These are phyloP conservation scores for Petrocephalus zakoni DNA, from an alignment of 2,113 vertebrate species.

Conservation along the genomic window DNA sequence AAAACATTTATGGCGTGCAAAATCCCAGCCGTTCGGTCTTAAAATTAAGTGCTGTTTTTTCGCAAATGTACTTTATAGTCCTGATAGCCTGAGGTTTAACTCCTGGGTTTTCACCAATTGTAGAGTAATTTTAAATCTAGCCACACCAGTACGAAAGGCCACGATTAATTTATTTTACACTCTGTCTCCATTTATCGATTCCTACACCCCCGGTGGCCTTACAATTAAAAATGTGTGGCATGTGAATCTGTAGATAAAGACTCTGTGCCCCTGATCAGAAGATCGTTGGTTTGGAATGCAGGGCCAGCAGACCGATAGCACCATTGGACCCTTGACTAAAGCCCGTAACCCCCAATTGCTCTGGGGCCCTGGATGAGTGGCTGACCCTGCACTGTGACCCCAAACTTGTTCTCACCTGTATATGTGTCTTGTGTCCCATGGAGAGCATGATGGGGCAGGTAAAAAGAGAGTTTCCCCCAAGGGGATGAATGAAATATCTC, in stretches of 20 bases:
- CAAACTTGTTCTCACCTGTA: background rate
- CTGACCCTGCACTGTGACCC: background rate
- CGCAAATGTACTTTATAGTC: background rate
- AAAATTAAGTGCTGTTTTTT: background rate
- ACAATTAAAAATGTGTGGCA: background rate
- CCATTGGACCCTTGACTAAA: background rate
- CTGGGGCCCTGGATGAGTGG: background rate
- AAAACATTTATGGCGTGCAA: background rate
- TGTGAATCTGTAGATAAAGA: background rate
- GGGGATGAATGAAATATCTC: background rate
- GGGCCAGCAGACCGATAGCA: background rate
- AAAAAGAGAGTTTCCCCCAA: background rate
- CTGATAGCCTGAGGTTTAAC: background rate
- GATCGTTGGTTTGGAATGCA: background rate
- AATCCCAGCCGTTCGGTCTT: background rate
- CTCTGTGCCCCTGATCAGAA: background rate
- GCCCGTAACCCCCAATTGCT: background rate
- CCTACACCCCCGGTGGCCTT: background rate
- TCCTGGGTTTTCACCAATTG: background rate
- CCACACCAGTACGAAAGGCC: background rate
- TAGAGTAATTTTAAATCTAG: background rate
- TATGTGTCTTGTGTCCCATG: background rate
- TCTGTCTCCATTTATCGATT: background rate
- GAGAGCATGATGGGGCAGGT: background rate
- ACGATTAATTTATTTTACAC: background rate